Conservation (phyloP, 2,113 vertebrate genomes). For the Calypte anna region DNA sequence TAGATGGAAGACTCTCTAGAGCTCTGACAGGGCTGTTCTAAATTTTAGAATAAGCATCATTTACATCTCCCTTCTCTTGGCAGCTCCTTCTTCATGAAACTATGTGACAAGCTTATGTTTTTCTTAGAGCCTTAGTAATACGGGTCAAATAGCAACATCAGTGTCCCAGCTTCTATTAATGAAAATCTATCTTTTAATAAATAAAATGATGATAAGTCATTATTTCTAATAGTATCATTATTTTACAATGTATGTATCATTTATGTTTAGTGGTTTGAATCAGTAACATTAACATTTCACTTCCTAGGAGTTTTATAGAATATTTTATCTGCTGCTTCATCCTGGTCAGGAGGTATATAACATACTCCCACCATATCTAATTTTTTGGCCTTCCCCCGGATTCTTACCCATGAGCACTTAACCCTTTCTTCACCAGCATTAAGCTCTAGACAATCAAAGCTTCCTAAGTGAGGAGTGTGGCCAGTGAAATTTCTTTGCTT, state of each 20-base stretch:
- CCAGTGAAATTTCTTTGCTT: neutral
- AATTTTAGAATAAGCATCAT: neutral
- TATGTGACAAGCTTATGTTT: neutral
- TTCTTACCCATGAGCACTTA: no score
- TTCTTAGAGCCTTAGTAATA: neutral
- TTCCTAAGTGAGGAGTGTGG: no score
- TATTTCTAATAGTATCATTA: neutral
- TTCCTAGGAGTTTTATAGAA: neutral
- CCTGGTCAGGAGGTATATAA: no score
- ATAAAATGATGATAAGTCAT: neutral
- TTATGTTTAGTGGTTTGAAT: neutral
- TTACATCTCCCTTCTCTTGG: fast-evolving
- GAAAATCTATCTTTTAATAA: neutral
- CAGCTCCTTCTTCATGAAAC: neutral
- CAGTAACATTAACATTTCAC: neutral
- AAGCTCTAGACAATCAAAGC: no score
- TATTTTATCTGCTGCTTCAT: no score
- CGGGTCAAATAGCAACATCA: neutral
- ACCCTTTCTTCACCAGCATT: no score
- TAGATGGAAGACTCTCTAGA: neutral
- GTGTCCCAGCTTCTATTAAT: neutral
- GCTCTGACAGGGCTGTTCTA: neutral
- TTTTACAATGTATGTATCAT: neutral
- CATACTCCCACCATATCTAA: no score
- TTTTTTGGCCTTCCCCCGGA: no score